These are phyloP conservation scores for Brachionus rotundiformis DNA, from an alignment of 1,140 invertebrate genomes.

Conservation along the genomic window DNA sequence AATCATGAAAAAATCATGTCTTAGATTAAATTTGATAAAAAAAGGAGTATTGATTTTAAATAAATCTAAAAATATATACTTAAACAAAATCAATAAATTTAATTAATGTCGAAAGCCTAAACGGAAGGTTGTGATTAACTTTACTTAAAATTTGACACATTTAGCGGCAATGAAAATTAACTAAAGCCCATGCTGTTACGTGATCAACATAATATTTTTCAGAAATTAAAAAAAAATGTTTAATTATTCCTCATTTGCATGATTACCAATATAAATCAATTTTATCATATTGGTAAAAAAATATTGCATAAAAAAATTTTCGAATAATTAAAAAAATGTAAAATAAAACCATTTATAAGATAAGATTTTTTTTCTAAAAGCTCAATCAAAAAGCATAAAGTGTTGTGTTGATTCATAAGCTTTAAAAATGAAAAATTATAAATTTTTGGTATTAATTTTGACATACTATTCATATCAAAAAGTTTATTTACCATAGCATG, in stretches of 20 bases:
- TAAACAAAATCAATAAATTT: conserved; percentile 14
- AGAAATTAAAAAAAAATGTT: neutral
- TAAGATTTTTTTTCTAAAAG: no score
- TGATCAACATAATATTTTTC: neutral
- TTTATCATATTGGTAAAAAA: no score
- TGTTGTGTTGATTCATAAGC: no score
- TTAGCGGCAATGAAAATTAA: neutral
- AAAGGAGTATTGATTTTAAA: neutral
- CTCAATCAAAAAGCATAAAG: no score
- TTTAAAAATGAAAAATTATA: no score
- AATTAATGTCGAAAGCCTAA: neutral
- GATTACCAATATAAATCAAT: no score
- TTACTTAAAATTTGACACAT: neutral
- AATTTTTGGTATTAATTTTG: neutral
- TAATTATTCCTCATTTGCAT: neutral
- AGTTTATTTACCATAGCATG: neutral
- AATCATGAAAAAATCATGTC: neutral
- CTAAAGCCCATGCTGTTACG: neutral
- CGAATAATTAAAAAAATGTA: no score
- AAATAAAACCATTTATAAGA: no score
- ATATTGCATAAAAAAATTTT: no score
- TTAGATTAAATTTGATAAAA: neutral
- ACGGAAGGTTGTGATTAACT: neutral
- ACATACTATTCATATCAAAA: neutral
- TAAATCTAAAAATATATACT: neutral